Percentiles rank a stretch among this genome's conserved stretches.
Conservation (phyloP, 1,140 invertebrate species). For the Drosophila bocqueti region DNA sequence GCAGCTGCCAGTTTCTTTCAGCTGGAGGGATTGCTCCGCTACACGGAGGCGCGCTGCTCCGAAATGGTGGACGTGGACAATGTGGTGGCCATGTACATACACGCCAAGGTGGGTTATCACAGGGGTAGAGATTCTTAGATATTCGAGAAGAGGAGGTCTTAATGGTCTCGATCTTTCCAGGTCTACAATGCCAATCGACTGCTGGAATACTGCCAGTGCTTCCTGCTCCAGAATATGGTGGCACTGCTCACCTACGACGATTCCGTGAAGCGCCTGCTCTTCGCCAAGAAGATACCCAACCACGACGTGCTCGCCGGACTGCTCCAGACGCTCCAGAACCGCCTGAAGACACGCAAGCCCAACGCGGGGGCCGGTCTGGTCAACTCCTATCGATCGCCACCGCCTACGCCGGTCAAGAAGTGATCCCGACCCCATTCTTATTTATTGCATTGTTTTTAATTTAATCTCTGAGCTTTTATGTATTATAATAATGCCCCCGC, state of each 20-base stretch:
- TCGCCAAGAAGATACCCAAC: conserved; percentile 95
- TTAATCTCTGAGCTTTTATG: conserved; percentile 60
- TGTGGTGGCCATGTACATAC: conserved; percentile 96
- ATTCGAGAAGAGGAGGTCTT: background rate
- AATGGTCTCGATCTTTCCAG: conserved; percentile 82
- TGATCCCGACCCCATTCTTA: conserved; percentile 53
- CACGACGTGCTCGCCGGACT: conserved; percentile 95
- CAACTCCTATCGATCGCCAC: conserved; percentile 70
- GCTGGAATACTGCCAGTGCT: conserved; percentile 95
- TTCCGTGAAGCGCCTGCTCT: conserved; percentile 94
- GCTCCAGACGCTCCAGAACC: conserved; percentile 91
- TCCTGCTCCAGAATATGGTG: conserved; percentile 96
- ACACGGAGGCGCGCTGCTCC: conserved; percentile 94
- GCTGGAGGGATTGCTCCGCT: conserved; percentile 92
- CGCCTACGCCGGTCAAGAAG: conserved; percentile 68
- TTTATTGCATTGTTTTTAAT: conserved; percentile 80
- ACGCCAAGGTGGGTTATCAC: conserved; percentile 90
- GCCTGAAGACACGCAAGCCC: conserved; percentile 87
- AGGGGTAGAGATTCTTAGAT: too few species aligned
- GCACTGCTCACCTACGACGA: conserved; percentile 96
- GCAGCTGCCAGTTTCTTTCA: conserved; percentile 97
- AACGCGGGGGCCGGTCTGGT: conserved; percentile 54
- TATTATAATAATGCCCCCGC: conserved; percentile 62
- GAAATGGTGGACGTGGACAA: conserved; percentile 94
- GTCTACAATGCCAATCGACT: conserved; percentile 95